Evolutionary conservation across 2,888 invertebrate species (phyloP).

Genomic region (Drosophila gaucha): DNA sequence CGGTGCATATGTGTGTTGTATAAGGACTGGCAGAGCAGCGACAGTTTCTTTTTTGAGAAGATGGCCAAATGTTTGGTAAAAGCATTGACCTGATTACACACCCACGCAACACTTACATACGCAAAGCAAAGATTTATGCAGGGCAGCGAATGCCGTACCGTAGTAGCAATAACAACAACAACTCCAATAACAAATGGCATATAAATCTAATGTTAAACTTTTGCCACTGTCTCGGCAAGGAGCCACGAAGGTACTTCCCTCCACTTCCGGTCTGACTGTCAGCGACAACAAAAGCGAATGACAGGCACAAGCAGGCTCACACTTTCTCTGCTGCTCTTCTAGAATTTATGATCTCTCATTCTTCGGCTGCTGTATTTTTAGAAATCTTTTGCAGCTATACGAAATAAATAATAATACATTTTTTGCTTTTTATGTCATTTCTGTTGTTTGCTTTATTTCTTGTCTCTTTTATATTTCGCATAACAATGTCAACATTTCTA

Average conservation of each 20-base stretch:
- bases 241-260: constrained; percentile 50
- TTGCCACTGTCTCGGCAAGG: constrained; percentile 66
- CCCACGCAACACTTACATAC: constrained; percentile 11
- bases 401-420: constrained; percentile 70
- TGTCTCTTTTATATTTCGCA: constrained; percentile 54
- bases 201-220: constrained; percentile 75
- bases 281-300: constrained; percentile 59
- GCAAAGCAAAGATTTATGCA: constrained; percentile 50
- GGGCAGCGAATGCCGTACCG: constrained; percentile 6
- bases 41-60: constrained; percentile 40
- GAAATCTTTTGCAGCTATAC: constrained; percentile 48
- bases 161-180: constrained; percentile 12
- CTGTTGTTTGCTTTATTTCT: constrained; percentile 22
- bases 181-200: constrained; percentile 45
- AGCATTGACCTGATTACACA: constrained; percentile 74
- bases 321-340: constrained; percentile 22
- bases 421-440: constrained; percentile 50
- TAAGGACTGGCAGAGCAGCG: constrained; percentile 25
- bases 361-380: constrained; percentile 48
- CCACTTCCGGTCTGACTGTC: constrained; percentile 60
- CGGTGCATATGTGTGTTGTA: constrained; percentile 31
- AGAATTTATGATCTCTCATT: constrained; percentile 63
- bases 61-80: constrained; percentile 52
- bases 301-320: constrained; percentile 31
- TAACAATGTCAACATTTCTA: constrained; percentile 64